A percentile compares a stretch with the other conserved stretches of the same genome.
Evolutionary conservation across 2,888 invertebrate species (phyloP).

Genomic region (Eupeodes luniger): DNA sequence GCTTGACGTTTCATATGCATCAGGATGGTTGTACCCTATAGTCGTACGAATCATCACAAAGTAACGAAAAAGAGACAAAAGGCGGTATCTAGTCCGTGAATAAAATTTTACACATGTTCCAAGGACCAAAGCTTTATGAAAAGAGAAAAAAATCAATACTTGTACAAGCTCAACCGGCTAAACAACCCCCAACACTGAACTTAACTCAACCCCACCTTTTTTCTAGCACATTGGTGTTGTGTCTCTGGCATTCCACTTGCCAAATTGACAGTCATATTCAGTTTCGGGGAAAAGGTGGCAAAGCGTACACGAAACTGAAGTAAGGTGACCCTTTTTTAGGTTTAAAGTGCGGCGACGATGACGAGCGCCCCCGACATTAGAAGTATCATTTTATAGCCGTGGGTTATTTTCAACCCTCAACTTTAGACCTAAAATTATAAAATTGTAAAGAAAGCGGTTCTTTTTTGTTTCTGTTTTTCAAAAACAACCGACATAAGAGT

Average conservation of each 20-base stretch:
- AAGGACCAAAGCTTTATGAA: not conserved
- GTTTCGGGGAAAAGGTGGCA: constrained; percentile 45
- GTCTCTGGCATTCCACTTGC: constrained; percentile 13
- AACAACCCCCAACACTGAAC: constrained; percentile 24
- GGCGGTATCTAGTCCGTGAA: constrained; percentile 17
- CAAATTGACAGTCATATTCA: constrained; percentile 47
- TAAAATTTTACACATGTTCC: constrained; percentile 50
- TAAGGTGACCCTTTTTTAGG: constrained; percentile 38
- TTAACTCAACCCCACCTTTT: not conserved
- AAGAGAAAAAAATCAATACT: constrained; percentile 62
- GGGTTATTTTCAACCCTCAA: constrained; percentile 43
- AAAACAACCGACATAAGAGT: constrained; percentile 29
- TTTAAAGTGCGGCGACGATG: not conserved
- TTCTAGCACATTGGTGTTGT: not conserved
- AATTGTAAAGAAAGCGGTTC: constrained; percentile 38
- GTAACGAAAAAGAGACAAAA: not conserved
- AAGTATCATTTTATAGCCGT: constrained; percentile 49
- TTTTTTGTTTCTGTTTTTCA: constrained; percentile 22
- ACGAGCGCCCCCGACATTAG: constrained; percentile 40
- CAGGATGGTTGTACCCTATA: not conserved
- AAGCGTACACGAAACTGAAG: constrained; percentile 48
- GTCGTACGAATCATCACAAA: too few species aligned
- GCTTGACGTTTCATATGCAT: constrained; percentile 37
- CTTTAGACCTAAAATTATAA: constrained; percentile 17
- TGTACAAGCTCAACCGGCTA: constrained; percentile 15